Evolutionary conservation across 1,140 invertebrate genomes (phyloP), one percentile per base, ranked within the genome.

Genomic region (Latrodectus geometricus): DNA sequence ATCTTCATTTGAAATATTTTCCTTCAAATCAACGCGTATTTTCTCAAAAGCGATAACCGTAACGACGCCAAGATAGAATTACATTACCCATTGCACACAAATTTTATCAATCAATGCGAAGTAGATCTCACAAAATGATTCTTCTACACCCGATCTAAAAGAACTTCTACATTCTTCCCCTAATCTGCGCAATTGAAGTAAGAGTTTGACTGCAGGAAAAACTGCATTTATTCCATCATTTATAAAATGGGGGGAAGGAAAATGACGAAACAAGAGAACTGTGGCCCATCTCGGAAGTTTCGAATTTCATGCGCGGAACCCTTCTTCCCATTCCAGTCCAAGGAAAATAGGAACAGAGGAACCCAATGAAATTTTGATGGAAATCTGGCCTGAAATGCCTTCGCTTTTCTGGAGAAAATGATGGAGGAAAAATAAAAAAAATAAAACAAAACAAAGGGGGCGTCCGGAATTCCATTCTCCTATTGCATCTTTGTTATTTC

Each of bases 311-410:
- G 54, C 20, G 65, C 20, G n/a, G 23, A 35, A 20, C 14, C 9
- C 50, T 76, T 56, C 21, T 74, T 15, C 21, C n/a, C 20, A 20
- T 77, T 68, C 48, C 52, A 20, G 15, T 65, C 48, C 14, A 12
- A 8, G 35, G 66, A 54, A 81, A 81, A 81, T 81, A 81, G 68
- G 79, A 50, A 35, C 35, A 17, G 79, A n/a, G 49, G 49, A 20
- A 76, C 61, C 56, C 82, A 73, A 84, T 84, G 73, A 84, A 84
- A 76, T 72, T 84, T 84, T 84, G 82, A 84, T 84, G 73, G 82
- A 84, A 84, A 84, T 84, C 81, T 61, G 11, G 54, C 54, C 54
- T 17, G 54, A 61, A 61, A 11, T 17, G 54, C 54, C 8, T 61
- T 61, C 17, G 35, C 54, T 61, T 61, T n/a, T 61, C 54, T 61